Conservation (phyloP, 1,140 invertebrate species). For the Agrypnia vestita region DNA sequence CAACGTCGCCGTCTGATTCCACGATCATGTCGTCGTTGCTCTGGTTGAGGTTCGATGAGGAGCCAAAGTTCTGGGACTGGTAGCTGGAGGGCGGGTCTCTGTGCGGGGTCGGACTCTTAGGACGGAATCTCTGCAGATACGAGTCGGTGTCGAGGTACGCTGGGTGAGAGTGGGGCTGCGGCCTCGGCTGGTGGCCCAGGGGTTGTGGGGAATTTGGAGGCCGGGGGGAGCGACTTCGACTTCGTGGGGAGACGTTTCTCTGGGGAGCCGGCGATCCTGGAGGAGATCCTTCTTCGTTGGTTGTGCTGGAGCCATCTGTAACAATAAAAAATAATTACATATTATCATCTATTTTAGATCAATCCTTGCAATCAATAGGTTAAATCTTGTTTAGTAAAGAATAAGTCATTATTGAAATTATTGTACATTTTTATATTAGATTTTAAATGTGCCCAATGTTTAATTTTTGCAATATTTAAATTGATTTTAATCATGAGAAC, state of each 20-base stretch:
- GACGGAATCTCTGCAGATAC: conserved; percentile 67
- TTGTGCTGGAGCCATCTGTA: conserved; percentile 80
- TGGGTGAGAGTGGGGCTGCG: conserved; percentile 67
- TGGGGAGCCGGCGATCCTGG: conserved; percentile 72
- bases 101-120: conserved; percentile 67
- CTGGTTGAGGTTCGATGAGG: conserved; percentile 60
- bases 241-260: conserved; percentile 66
- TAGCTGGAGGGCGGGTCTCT: conserved; percentile 63
- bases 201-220: conserved; percentile 67
- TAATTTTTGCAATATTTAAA: not conserved
- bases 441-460: not conserved
- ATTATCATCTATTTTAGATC: not conserved
- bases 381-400: no score
- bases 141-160: conserved; percentile 67
- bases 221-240: conserved; percentile 66
- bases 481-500: not conserved
- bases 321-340: conserved; percentile 60
- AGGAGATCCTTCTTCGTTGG: conserved; percentile 77
- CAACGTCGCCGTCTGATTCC: conserved; percentile 81
- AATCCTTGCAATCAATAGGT: not conserved
- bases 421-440: no score
- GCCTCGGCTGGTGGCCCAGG: conserved; percentile 64
- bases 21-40: conserved; percentile 69
- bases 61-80: conserved; percentile 48
- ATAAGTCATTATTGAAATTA: no score